Percentiles rank a stretch among this genome's conserved stretches.
Evolutionary conservation across 2,797 vertebrate species (phyloP).

Genomic region (Pseudochaenichthys georgianus): DNA sequence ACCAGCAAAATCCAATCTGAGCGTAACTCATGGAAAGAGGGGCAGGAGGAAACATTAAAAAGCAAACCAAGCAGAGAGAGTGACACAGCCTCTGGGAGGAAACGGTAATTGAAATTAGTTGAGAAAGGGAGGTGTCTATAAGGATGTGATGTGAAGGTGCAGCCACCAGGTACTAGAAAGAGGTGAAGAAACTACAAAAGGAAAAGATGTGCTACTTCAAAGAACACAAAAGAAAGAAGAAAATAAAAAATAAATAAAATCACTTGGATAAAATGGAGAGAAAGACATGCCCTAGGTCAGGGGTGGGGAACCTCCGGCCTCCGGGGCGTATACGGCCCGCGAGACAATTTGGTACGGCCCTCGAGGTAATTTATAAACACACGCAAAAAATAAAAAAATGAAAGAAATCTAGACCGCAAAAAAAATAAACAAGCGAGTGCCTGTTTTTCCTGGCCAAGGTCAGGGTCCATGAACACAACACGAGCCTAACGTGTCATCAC

Average conservation of each 20-base stretch:
- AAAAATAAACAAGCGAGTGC: too few species aligned
- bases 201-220: slow-evolving; percentile 41
- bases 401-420: too few species aligned
- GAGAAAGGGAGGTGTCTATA: slow-evolving; percentile 53
- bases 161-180: slow-evolving; percentile 39
- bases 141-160: slow-evolving; percentile 33
- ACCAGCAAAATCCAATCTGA: slow-evolving; percentile 52
- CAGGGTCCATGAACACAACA: too few species aligned
- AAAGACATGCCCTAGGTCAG: slow-evolving; percentile 11
- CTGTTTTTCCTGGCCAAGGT: too few species aligned
- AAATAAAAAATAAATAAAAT: slow-evolving; percentile 35
- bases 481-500: too few species aligned
- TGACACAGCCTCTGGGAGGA: slow-evolving; percentile 69
- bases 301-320: too few species aligned
- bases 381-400: too few species aligned
- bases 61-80: slow-evolving; percentile 62
- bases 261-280: slow-evolving; percentile 32
- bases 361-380: too few species aligned
- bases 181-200: slow-evolving; percentile 25
- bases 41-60: slow-evolving; percentile 49
- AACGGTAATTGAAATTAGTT: slow-evolving; percentile 74
- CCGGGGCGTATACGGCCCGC: too few species aligned
- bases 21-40: slow-evolving; percentile 33
- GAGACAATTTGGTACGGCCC: too few species aligned
- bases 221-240: slow-evolving; percentile 48